Evolutionary conservation across 1,140 invertebrate genomes (phyloP), one percentile per base, ranked within the genome.

Genomic region (Brachionus rotundiformis): DNA sequence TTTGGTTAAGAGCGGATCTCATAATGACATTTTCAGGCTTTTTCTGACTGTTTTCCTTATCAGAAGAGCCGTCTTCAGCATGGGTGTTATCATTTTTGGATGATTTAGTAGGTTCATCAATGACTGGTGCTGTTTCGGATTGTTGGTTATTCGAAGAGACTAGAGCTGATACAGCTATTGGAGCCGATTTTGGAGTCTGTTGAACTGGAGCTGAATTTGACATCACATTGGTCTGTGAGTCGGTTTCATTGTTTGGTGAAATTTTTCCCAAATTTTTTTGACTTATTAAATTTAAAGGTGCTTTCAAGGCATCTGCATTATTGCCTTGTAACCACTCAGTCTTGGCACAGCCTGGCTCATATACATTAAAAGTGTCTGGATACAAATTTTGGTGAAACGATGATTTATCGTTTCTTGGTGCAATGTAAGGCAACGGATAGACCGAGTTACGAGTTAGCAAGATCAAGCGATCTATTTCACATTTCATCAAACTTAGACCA

Each of bases 401-500:
- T 19, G 36, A 25, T 19, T 73, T 44, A 27, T 73, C 68, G 19
- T 73, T 96, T 86, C 95, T 90, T 47, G 95, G 95, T 77, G 96
- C 94, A 88, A 96, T 94, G 87, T 95, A 96, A 87, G 94, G 95
- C 59, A 95, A 92, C 6, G 94, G 94, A 85, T 95, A 92, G 23
- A 98, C 93, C 83, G 92, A 92, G 65, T 91, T 92, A 4, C 93
- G 92, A 1, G 93, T 93, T 23, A 98, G 89, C 83, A 96, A 92
- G 6, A 96, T 87, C 13, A 98, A 89, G 84, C 94, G 89, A 88
- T 96, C 95, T 1, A 96, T 94, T 90, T 98, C 95, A 1, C 93
- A 94, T 84, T 94, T 92, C 95, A 97, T 97, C 1, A 97, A 94
- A 85, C 93, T 92, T 8, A 98, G 88, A 1, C 94, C 94, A 84